Percentiles rank a stretch among this genome's conserved stretches.
These are phyloP conservation scores for Anarhynchus alexandrinus DNA, from an alignment of 2,113 vertebrate species.

Conservation along the genomic window DNA sequence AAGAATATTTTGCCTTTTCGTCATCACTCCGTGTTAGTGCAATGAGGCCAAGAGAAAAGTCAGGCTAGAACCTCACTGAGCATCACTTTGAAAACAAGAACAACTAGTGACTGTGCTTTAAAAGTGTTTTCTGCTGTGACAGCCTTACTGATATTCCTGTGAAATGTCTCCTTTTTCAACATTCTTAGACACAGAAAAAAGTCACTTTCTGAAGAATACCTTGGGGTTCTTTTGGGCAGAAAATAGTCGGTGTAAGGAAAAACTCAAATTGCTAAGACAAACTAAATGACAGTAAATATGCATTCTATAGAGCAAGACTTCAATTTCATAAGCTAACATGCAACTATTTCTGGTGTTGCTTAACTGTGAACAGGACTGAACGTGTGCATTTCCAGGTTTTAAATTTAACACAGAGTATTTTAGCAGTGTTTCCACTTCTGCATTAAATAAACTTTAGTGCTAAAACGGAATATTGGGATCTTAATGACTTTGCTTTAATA, in stretches of 20 bases:
- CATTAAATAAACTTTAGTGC: slow-evolving; percentile 64
- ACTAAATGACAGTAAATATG: slow-evolving; percentile 8
- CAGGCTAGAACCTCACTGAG: not conserved
- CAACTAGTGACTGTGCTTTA: not conserved
- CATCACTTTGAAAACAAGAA: not conserved
- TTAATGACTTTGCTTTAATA: slow-evolving; percentile 74
- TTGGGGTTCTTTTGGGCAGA: not conserved
- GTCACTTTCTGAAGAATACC: not conserved
- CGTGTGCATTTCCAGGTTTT: not conserved
- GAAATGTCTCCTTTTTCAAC: not conserved
- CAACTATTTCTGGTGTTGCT: slow-evolving; percentile 38
- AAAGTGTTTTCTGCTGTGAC: not conserved
- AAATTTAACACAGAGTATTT: slow-evolving; percentile 1
- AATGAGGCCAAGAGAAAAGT: not conserved
- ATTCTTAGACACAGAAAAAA: not conserved
- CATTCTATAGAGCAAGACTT: not conserved
- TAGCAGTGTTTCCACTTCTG: slow-evolving; percentile 39
- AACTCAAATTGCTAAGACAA: slow-evolving; percentile 24
- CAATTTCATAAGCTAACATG: slow-evolving; percentile 28
- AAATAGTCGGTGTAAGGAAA: not conserved
- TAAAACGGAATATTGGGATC: slow-evolving; percentile 56
- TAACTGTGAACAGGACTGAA: slow-evolving; percentile 53
- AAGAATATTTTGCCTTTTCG: not conserved
- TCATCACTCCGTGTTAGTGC: not conserved
- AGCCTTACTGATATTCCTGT: not conserved